phyloP scores from a whole-genome alignment of 2,113 vertebrate genomes.

The Mormyrus iriodes region DNA sequence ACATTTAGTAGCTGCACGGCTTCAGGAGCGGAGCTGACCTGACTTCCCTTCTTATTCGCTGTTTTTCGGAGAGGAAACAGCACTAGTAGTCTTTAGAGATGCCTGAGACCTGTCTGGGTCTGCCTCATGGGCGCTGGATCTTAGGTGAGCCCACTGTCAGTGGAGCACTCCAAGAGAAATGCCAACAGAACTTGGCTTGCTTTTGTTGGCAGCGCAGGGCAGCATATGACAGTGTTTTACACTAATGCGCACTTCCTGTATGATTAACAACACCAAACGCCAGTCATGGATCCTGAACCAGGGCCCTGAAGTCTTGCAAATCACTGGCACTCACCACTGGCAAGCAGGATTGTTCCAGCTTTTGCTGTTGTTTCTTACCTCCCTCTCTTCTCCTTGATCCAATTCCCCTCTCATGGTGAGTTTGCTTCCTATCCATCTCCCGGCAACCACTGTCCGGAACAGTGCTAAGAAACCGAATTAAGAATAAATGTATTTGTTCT shows the following conservation, averaged over 20 bases:
- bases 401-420: not conserved
- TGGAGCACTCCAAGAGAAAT: not conserved
- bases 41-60: not conserved
- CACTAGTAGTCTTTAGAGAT: not conserved
- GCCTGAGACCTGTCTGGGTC: not conserved
- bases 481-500: conserved; percentile 8
- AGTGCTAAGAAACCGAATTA: conserved; percentile 11
- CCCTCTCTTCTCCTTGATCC: not conserved
- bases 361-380: not conserved
- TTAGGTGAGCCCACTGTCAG: not conserved
- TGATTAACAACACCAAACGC: not conserved
- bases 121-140: not conserved
- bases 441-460: conserved; percentile 10
- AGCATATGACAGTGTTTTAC: not conserved
- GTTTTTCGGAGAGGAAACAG: not conserved
- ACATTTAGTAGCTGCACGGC: not conserved
- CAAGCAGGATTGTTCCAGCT: not conserved
- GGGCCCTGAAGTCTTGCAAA: not conserved
- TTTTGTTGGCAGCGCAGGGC: not conserved
- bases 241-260: not conserved
- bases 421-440: conserved; percentile 2
- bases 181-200: not conserved
- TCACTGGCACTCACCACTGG: not conserved
- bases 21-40: not conserved
- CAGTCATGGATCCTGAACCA: not conserved